Evolutionary conservation across 2,888 invertebrate genomes (phyloP), one percentile per base, ranked within the genome.

Genomic region (Cerastis leucographa): DNA sequence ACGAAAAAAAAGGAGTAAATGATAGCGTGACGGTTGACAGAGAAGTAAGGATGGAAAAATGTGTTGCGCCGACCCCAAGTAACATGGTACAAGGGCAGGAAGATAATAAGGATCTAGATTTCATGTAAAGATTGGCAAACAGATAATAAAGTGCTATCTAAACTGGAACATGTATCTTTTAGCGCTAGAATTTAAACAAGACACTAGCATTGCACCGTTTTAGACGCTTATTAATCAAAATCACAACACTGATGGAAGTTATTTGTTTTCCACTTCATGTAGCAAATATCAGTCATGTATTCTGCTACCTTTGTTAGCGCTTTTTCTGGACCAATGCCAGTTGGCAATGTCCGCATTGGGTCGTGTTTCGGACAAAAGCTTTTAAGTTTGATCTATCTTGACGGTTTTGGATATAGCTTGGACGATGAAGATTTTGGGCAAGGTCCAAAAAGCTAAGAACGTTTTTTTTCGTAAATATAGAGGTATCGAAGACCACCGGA

Each of bases 301-400:
- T 14, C n/a, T 4, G 3, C 64, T 25, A 22, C 25, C 54, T 81
- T 81, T 67, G 44, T 67, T 17, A 49, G 64, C 49, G 64, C 17
- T 42, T 68, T 54, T 69, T 40, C 51, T 79, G 79, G 76, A 49
- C 17, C 17, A 2, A 22, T 25, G 82, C 79, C 79, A 82, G n/a
- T 51, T 79, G 79, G 82, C 79, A 79, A 19, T 22, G 62, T 35
- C 82, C 62, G 40, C 76, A 51, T 40, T 76, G 49, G 76, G 62
- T 64, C 62, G 29, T 64, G 44, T 76, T 76, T 64, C 35, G 2
- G 11, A 35, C 29, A 29, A 25, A 56, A 76, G 76, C 79, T 81
- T 81, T 68, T 81, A 54, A 54, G 8, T 51, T 59, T 29, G 40
- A 76, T 44, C 2, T 68, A 54, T 29, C 17, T 67, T 46, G 9